Evolutionary conservation across 2,888 invertebrate genomes (phyloP).

Genomic region (Caenorhabditis virilis): DNA sequence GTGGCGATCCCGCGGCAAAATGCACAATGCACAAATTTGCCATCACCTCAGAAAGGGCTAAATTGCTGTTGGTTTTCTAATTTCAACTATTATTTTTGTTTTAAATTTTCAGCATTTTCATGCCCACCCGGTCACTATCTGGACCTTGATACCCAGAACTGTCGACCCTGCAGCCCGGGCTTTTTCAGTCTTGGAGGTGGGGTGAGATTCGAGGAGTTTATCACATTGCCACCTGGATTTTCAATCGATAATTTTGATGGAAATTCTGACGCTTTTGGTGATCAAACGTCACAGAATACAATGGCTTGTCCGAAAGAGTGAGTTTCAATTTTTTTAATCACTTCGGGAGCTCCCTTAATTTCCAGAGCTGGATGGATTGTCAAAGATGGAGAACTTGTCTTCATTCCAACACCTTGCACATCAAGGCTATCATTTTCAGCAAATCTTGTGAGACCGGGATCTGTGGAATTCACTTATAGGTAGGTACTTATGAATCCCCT

Average conservation of each 20-base stretch:
- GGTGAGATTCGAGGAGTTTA: slow-evolving; percentile 73
- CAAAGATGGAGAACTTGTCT: slow-evolving; percentile 71
- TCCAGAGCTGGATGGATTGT: slow-evolving; percentile 72
- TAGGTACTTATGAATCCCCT: slow-evolving; percentile 5
- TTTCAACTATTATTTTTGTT: background rate
- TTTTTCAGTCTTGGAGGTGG: slow-evolving; percentile 74
- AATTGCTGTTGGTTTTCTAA: slow-evolving; percentile 72
- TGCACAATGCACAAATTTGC: slow-evolving; percentile 69
- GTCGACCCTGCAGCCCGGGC: slow-evolving; percentile 72
- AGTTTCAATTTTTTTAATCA: slow-evolving; percentile 10
- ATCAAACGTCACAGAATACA: background rate
- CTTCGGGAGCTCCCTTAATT: slow-evolving; percentile 1
- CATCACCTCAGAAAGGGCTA: slow-evolving; percentile 71
- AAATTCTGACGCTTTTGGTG: slow-evolving; percentile 13
- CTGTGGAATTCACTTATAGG: slow-evolving; percentile 72
- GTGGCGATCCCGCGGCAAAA: slow-evolving; percentile 72
- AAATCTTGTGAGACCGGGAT: slow-evolving; percentile 73
- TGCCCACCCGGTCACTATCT: slow-evolving; percentile 73
- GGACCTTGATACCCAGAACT: slow-evolving; percentile 72
- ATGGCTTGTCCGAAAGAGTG: slow-evolving; percentile 40
- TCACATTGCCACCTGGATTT: slow-evolving; percentile 72
- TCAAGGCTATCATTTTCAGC: slow-evolving; percentile 72
- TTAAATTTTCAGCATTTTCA: slow-evolving; percentile 69
- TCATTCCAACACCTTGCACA: slow-evolving; percentile 72
- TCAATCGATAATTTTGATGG: slow-evolving; percentile 51